phyloP scores from a whole-genome alignment of 2,888 invertebrate species.

The Plebejus melissa region DNA sequence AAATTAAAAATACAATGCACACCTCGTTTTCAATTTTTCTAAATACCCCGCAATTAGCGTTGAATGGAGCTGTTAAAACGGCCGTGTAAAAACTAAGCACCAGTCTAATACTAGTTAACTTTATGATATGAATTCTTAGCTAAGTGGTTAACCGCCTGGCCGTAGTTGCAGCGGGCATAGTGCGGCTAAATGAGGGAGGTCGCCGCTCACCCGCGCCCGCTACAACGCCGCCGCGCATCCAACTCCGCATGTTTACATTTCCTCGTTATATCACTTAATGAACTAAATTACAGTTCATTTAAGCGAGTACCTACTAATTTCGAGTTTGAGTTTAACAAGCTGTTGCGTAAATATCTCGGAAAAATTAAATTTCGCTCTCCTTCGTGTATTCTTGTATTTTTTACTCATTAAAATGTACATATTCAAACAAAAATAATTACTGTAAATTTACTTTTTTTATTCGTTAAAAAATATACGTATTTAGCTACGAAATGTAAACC shows the following conservation, averaged over 20 bases:
- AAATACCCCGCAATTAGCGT: constrained; percentile 30
- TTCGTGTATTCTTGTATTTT: constrained; percentile 16
- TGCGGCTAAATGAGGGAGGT: constrained; percentile 36
- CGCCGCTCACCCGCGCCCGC: constrained; percentile 29
- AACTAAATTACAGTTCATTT: constrained; percentile 42
- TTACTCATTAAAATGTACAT: background rate
- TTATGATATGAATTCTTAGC: constrained; percentile 42
- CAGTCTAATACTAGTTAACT: constrained; percentile 38
- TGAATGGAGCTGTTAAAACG: constrained; percentile 31
- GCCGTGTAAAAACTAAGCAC: constrained; percentile 36
- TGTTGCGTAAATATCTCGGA: constrained; percentile 27
- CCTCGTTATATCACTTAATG: constrained; percentile 46
- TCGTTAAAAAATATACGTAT: background rate
- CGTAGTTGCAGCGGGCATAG: constrained; percentile 33
- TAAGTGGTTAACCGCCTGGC: constrained; percentile 44
- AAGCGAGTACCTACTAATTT: constrained; percentile 38
- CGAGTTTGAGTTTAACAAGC: constrained; percentile 27
- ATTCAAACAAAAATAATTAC: too few species aligned
- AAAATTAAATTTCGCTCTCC: constrained; percentile 14
- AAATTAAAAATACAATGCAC: constrained; percentile 14
- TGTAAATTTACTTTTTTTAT: background rate
- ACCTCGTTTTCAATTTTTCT: constrained; percentile 29
- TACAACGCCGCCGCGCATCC: constrained; percentile 30
- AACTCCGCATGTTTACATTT: constrained; percentile 36
- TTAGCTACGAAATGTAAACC: background rate